Base-by-base conservation (phyloP, 1,140 invertebrate species). In the Papilio machaon region DNA sequence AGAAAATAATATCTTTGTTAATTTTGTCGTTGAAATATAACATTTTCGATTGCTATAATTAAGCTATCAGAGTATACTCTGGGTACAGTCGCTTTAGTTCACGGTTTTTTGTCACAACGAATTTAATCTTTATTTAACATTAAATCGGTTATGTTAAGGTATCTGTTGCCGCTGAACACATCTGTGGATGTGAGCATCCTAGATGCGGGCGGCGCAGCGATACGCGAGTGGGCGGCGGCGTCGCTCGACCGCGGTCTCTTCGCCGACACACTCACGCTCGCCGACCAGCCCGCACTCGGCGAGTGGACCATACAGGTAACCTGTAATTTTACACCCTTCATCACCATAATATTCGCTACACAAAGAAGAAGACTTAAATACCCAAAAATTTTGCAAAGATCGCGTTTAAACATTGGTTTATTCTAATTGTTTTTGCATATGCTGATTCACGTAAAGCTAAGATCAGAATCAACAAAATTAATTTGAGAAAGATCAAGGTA, bases 221-320 rank as follows among this genome's bases (percentile, higher is more conserved):
- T 99, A 23, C 98, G 98, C 86, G 96, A 98, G 91, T 97, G 97
- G 97, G 95, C 93, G 0, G 95, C 96, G 38, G 96, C 97, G 1
- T 89, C 96, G 30, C 92, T 97, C 19, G 96, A 96, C 30, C 96
- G 96, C 82, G 98, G 98, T 7, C 96, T 98, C 2, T 98, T 97
- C 86, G 96, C 96, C 2, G 96, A 96, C 0, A 97, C 99, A 86
- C 91, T 99, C 1, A 96, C 97, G 84, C 91, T 99, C 1, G 98
- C 98, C 8, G 95, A 97, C 23, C 97, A 97, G 81, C 98, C 98
- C 0, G 97, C 98, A n/a, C 95, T 99, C 9, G 99, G 98, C n/a
- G 96, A 97, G 85, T 99, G 99, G 98, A 97, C 96, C 64, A 97
- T 99, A 77, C 96, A 96, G 67, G 97, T 97, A 13, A 86, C 52